Percentiles rank a stretch among this genome's conserved stretches.
These are phyloP conservation scores for Sipha maydis DNA, from an alignment of 2,888 invertebrate species.

Conservation along the genomic window DNA sequence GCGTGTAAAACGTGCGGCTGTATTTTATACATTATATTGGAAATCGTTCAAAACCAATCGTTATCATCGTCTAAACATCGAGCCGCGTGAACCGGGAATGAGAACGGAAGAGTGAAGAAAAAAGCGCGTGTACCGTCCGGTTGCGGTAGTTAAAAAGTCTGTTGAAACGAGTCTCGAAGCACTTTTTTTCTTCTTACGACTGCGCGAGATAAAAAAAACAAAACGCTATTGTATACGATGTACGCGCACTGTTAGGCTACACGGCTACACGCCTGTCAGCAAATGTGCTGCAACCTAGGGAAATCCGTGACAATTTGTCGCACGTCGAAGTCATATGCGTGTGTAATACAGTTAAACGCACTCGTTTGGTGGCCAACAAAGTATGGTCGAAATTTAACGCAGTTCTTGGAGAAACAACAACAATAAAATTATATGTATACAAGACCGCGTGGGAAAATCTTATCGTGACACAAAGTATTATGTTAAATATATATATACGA, in stretches of 20 bases:
- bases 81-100: not conserved
- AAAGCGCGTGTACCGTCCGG: not conserved
- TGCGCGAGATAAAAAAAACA: not conserved
- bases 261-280: too few relatives aligned
- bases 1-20: not conserved
- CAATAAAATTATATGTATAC: too few relatives aligned
- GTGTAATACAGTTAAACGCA: too few relatives aligned
- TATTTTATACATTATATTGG: not conserved
- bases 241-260: not conserved
- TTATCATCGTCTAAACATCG: not conserved
- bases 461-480: too few relatives aligned
- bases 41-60: slow-evolving; percentile 23
- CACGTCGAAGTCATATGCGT: too few relatives aligned
- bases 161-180: not conserved
- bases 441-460: too few relatives aligned
- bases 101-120: not conserved
- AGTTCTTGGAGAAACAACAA: too few relatives aligned
- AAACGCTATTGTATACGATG: not conserved
- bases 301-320: too few relatives aligned
- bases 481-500: too few relatives aligned
- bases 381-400: too few relatives aligned
- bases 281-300: too few relatives aligned
- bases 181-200: not conserved
- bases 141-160: not conserved
- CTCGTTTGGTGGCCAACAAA: too few relatives aligned